Percentiles rank a stretch among this genome's conserved stretches.
These are phyloP conservation scores for Notoglanidium macrostoma DNA, from an alignment of 2,797 vertebrate genomes.

Conservation along the genomic window DNA sequence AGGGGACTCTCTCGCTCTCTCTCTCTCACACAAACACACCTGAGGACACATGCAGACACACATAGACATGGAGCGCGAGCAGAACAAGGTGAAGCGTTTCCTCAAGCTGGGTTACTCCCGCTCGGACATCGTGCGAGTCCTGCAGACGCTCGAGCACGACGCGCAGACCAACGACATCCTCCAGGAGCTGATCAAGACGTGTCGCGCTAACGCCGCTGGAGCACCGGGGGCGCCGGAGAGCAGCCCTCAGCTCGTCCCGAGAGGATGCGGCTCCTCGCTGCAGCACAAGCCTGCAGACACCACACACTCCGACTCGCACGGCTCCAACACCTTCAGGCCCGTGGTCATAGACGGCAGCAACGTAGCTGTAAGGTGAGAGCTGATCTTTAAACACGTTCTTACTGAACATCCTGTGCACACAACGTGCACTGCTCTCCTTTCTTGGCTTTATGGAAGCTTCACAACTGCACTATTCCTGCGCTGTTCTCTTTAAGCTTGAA, in stretches of 20 bases:
- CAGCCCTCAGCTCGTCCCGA: constrained; percentile 71
- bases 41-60: not conserved
- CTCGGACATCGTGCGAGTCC: constrained; percentile 80
- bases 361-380: constrained; percentile 89
- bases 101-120: constrained; percentile 84
- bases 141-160: constrained; percentile 78
- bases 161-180: constrained; percentile 90
- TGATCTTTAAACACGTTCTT: not conserved
- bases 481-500: no score
- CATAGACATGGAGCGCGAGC: constrained; percentile 69
- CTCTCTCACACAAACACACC: not conserved
- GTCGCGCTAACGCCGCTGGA: constrained; percentile 63
- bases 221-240: constrained; percentile 38
- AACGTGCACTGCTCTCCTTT: no score
- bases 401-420: not conserved
- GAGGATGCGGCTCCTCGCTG: constrained; percentile 72
- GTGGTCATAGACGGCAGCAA: constrained; percentile 94
- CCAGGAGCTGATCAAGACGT: constrained; percentile 86
- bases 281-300: not conserved
- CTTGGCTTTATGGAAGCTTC: no score
- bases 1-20: not conserved
- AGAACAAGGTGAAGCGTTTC: constrained; percentile 85
- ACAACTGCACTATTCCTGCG: no score
- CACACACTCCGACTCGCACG: constrained; percentile 44
- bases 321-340: constrained; percentile 69